Evolutionary conservation across 2,888 invertebrate species (phyloP), one percentile per base, ranked within the genome.

Genomic region (Melanophora roralis): DNA sequence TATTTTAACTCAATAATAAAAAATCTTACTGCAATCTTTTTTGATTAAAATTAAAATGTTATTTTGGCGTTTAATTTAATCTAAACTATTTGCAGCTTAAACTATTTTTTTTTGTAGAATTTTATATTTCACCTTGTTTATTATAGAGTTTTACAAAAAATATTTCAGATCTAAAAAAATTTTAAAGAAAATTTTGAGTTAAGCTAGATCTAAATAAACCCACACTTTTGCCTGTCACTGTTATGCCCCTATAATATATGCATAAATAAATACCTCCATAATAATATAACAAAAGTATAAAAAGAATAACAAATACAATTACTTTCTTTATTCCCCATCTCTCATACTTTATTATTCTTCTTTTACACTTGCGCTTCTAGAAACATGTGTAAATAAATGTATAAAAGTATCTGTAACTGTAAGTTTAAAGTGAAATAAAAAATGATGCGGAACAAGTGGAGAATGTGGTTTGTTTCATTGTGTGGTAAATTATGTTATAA

Each of bases 401-500:
- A 14, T 14, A 43, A 14, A 43, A 8, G 7, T 21, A 9, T 5
- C 6, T 11, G 9, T 53, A 32, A 16, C 34, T 16, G 32, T 34
- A 53, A 34, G 53, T 53, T 32, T 32, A 4, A 7, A 59, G 43
- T 43, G 9, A 40, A 59, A 59, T 23, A 43, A 59, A 53, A 21
- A 49, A 51, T 27, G 27, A 12, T 32, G 23, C 5, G 11, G 16
- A 27, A 14, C 21, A 23, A 59, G 6, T 55, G n/a, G 2, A 36
- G 11, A 11, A 34, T 53, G 19, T 55, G 57, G 38, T 45, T 49
- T 47, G 14, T 43, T 53, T 75, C n/a, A 67, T 60, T 57, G 27
- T 73, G 67, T 73, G 78, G 43, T 51, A 67, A 73, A 16, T 73
- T 78, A 68, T 62, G 60, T 57, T 12, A 55, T 68, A 67, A 67